phyloP scores from a whole-genome alignment of 1,140 invertebrate species.

The Drosophila hydei region DNA sequence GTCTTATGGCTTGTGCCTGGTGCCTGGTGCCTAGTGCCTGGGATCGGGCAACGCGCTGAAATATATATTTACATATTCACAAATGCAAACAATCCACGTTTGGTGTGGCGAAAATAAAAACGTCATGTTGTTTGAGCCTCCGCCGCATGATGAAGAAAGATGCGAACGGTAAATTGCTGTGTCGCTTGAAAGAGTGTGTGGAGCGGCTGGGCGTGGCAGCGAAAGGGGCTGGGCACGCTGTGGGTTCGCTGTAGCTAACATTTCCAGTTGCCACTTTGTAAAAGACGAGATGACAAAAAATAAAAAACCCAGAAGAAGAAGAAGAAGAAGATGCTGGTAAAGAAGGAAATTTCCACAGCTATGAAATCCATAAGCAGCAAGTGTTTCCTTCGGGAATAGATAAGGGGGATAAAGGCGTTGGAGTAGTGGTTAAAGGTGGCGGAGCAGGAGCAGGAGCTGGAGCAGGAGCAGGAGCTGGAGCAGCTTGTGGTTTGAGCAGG shows the following conservation, averaged over 20 bases:
- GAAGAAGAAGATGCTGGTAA: constrained; percentile 22
- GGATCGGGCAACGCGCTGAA: constrained; percentile 42
- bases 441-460: not conserved
- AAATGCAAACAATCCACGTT: constrained; percentile 49
- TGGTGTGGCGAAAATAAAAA: constrained; percentile 41
- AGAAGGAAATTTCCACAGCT: constrained; percentile 42
- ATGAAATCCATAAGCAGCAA: constrained; percentile 55
- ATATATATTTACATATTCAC: constrained; percentile 57
- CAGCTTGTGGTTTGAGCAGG: constrained; percentile 1
- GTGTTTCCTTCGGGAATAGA: constrained; percentile 50
- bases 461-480: not conserved
- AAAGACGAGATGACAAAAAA: constrained; percentile 50
- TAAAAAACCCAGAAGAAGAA: not conserved
- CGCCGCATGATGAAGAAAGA: constrained; percentile 51
- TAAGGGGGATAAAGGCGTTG: not conserved
- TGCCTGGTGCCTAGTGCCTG: constrained; percentile 28
- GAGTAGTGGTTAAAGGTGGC: not conserved
- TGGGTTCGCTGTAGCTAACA: constrained; percentile 25
- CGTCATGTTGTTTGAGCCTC: constrained; percentile 53
- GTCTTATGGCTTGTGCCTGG: no score
- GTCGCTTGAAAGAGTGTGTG: not conserved
- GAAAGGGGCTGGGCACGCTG: constrained; percentile 3
- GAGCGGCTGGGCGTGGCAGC: no score
- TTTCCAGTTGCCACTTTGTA: constrained; percentile 57
- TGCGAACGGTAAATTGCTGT: constrained; percentile 52